These are phyloP conservation scores for Cacatua alba DNA, from an alignment of 2,113 vertebrate species.

Conservation along the genomic window DNA sequence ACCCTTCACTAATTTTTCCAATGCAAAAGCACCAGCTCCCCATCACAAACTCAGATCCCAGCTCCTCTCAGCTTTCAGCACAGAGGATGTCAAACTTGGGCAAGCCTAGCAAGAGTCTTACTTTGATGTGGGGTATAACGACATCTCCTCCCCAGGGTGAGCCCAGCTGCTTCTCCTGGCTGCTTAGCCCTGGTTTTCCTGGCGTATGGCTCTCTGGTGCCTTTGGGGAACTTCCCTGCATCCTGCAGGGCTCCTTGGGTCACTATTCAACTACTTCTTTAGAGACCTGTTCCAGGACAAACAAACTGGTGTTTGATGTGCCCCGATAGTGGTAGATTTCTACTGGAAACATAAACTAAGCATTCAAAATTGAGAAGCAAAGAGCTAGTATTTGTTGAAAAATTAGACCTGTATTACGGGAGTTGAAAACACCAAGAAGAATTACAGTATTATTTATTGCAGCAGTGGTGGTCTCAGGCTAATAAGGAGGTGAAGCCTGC, in stretches of 20 bases:
- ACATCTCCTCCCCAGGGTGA: not conserved
- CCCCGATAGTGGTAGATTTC: not conserved
- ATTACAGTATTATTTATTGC: not conserved
- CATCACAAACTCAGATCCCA: not conserved
- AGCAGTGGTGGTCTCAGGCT: not conserved
- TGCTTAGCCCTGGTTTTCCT: not conserved
- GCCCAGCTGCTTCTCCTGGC: not conserved
- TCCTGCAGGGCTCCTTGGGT: not conserved
- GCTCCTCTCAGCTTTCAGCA: not conserved
- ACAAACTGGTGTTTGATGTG: not conserved
- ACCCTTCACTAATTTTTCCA: not conserved
- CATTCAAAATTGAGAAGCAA: not conserved
- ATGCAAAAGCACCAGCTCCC: not conserved
- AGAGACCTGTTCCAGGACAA: not conserved
- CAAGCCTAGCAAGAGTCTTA: not conserved
- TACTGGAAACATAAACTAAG: not conserved
- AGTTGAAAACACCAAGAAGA: not conserved
- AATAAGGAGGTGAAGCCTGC: not conserved
- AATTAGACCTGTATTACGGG: not conserved
- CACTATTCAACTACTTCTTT: not conserved
- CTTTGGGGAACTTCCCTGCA: not conserved
- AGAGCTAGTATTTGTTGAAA: not conserved
- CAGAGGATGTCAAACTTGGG: not conserved
- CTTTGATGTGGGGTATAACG: not conserved
- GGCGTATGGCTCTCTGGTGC: not conserved